Base-by-base conservation (phyloP, 2,888 invertebrate genomes). In the Congeria kusceri region DNA sequence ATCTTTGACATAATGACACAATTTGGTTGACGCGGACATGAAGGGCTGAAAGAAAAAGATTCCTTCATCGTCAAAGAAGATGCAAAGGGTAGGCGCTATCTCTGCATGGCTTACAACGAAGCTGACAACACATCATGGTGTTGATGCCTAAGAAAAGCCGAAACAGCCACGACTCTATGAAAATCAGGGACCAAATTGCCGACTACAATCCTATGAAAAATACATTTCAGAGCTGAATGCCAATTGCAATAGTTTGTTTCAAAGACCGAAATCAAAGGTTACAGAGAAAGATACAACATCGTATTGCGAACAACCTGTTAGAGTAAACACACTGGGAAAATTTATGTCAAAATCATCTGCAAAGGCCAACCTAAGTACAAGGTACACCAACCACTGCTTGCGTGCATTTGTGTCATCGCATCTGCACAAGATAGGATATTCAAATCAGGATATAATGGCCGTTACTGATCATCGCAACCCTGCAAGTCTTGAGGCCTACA, bases 331-430 rank as follows among this genome's bases (percentile, higher is more conserved):
- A n/a, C 39, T 85, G 13, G 68, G 75, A 13, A 78, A 69, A 5
- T 66, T 85, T 15, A 82, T 85, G 84, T 39, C 39, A 39, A 39
- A 39, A 39, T 62, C 82, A 69, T 78, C 78, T 20, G 67, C 63
- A 29, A 71, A 85, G 39, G 77, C 80, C 0, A 57, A 64, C n/a
- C 62, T 82, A 11, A 79, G 75, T n/a, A 47, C 46, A 25, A 47
- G 66, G 9, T 82, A 85, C 57, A 85, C 84, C 13, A 82, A 85
- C 53, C 77, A 76, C 39, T 78, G 82, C 49, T 72, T 85, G 3
- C 46, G 82, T 9, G 78, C 80, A 18, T 72, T 66, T 13, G 62
- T 79, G 3, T 69, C 81, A 1, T 69, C 79, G 25, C 32, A 67
- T 3, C 59, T 85, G 1, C 70, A 80, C 20, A 27, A 56, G 39